Evolutionary conservation across 1,140 invertebrate genomes (phyloP), one percentile per base, ranked within the genome.

Genomic region (Zaprionus kolodkinae): DNA sequence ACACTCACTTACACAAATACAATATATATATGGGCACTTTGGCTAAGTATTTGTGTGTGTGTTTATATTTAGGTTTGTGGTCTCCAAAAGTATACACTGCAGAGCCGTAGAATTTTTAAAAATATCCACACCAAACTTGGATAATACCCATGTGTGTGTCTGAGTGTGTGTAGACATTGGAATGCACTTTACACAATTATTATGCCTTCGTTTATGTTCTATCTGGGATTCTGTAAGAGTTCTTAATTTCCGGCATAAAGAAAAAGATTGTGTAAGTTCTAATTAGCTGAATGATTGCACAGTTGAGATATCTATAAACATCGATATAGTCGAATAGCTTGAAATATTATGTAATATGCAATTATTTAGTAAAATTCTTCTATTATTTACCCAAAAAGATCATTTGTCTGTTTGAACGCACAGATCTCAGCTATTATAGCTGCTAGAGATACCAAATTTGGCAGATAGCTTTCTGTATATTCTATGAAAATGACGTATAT

Each of bases 41-140:
- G 21, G 36, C 43, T 25, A 66, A 66, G 33, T 57, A 48, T 57
- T 21, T 40, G 27, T 59, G 35, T 57, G 33, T 40, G 27, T 59
- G 35, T 50, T 68, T 68, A 59, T 68, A 75, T 70, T 64, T 75
- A 48, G 64, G 57, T 60, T 70, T 70, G 59, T 64, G 48, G 60
- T 62, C 52, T 54, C 52, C 36, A 67, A 57, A 57, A 55, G 52
- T 35, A 43, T 50, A 12, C 45, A 50, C 9, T 25, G 54, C 11
- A 25, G 48, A 45, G 54, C 15, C 55, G 27, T 55, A 55, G 67
- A 62, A 70, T 70, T 70, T 61, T 63, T 52, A 68, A 61, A 68
- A 68, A 69, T 69, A 69, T 68, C 43, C 17, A 21, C 56, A 61
- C n/a, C 66, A 27, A 68, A 68, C 56, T 60, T 60, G 65, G n/a